Evolutionary conservation across 1,140 invertebrate genomes (phyloP).

Genomic region (Plutomurus gul): DNA sequence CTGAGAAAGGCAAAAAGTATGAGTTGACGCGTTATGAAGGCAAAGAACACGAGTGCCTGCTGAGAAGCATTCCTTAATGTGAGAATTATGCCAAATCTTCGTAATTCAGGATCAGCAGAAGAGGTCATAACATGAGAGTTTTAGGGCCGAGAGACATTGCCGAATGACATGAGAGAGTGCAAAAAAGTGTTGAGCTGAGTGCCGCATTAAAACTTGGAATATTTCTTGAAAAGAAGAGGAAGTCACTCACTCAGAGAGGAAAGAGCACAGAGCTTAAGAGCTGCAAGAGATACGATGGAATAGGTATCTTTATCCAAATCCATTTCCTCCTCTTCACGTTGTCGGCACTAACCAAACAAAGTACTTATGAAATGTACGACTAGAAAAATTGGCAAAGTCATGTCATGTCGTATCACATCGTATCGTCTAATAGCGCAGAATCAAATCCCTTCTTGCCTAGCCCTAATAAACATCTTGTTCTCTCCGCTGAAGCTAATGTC

Average conservation of each 20-base stretch:
- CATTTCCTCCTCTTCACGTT: background rate
- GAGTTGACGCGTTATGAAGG: background rate
- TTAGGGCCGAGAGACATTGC: slow-evolving; percentile 19
- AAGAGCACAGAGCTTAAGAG: background rate
- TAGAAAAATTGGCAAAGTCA: slow-evolving; percentile 4
- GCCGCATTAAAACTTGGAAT: slow-evolving; percentile 16
- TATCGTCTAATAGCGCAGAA: background rate
- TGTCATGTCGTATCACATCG: background rate
- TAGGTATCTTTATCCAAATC: slow-evolving; percentile 13
- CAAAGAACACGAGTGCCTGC: slow-evolving; percentile 16
- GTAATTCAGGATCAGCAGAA: slow-evolving; percentile 26
- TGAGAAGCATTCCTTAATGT: slow-evolving; percentile 27
- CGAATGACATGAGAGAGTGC: slow-evolving; percentile 22
- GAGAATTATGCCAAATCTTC: slow-evolving; percentile 29
- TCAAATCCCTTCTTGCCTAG: slow-evolving; percentile 8
- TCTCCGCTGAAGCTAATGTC: background rate
- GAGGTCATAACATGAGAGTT: slow-evolving; percentile 26
- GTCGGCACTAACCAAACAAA: background rate
- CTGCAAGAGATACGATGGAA: background rate
- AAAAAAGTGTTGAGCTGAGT: slow-evolving; percentile 24
- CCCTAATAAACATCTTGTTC: slow-evolving; percentile 1
- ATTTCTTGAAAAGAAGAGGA: background rate
- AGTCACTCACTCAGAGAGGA: background rate
- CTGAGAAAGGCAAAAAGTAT: background rate
- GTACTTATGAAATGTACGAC: background rate